phyloP scores from a whole-genome alignment of 2,888 invertebrate species.

The Leptinotarsa juncta region DNA sequence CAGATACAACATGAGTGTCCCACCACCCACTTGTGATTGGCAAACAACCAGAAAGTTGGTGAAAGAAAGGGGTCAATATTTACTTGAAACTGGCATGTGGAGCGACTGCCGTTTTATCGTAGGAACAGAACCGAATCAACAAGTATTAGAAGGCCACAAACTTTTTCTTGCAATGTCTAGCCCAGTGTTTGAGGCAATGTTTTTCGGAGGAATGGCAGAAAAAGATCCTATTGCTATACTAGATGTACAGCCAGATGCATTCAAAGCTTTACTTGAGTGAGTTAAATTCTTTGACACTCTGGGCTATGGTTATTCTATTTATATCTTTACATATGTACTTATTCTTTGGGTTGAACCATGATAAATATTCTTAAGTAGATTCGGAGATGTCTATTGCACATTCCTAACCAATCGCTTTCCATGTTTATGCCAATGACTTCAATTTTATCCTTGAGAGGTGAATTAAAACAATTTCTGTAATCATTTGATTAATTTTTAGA shows the following conservation, averaged over 20 bases:
- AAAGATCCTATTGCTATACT: conserved; percentile 81
- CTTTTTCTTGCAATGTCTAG: conserved; percentile 87
- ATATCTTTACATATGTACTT: too few relatives aligned
- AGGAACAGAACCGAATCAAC: conserved; percentile 81
- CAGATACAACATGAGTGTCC: conserved; percentile 38
- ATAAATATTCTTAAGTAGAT: too few relatives aligned
- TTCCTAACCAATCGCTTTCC: too few relatives aligned
- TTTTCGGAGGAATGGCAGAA: conserved; percentile 86
- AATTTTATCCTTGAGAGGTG: too few relatives aligned
- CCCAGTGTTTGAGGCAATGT: conserved; percentile 91
- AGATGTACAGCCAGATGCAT: conserved; percentile 89
- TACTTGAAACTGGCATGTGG: conserved; percentile 85
- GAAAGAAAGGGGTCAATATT: conserved; percentile 78
- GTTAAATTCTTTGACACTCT: conserved; percentile 48
- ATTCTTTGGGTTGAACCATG: too few relatives aligned
- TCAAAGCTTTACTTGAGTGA: conserved; percentile 82
- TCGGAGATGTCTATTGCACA: too few relatives aligned
- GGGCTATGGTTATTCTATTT: neutral
- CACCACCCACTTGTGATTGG: conserved; percentile 75
- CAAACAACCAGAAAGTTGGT: conserved; percentile 79
- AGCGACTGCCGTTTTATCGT: conserved; percentile 86
- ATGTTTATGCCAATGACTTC: too few relatives aligned
- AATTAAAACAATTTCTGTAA: too few relatives aligned
- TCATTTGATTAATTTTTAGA: too few relatives aligned
- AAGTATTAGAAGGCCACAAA: conserved; percentile 81